Conservation (phyloP, 2,888 invertebrate species). For the Aspidapion aeneum region DNA sequence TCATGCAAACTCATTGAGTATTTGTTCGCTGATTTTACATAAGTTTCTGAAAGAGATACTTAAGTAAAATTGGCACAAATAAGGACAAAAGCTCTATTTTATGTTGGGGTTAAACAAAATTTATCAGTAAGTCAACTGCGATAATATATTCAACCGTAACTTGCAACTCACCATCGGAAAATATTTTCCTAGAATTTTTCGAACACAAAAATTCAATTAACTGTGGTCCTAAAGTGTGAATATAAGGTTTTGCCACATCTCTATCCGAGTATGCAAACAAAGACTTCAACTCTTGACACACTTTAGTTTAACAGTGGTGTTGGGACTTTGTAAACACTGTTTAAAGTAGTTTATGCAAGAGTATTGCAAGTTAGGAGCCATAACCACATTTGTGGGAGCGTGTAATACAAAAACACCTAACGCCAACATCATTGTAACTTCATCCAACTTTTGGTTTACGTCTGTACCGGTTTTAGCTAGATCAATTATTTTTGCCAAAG, state of each 20-base stretch:
- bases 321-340: conserved; percentile 70
- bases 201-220: conserved; percentile 72
- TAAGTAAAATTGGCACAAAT: conserved; percentile 86
- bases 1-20: conserved; percentile 77
- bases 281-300: conserved; percentile 76
- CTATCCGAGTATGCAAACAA: conserved; percentile 71
- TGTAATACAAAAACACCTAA: conserved; percentile 86
- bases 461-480: conserved; percentile 79
- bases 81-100: conserved; percentile 81
- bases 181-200: conserved; percentile 57
- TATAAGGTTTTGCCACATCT: conserved; percentile 71
- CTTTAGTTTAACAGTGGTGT: conserved; percentile 64
- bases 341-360: conserved; percentile 91
- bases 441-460: conserved; percentile 70
- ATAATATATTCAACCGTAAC: conserved; percentile 70
- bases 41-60: conserved; percentile 72
- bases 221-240: conserved; percentile 76
- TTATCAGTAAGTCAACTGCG: conserved; percentile 71
- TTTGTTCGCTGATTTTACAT: conserved; percentile 57
- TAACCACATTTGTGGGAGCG: conserved; percentile 72
- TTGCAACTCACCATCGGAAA: conserved; percentile 63
- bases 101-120: conserved; percentile 70
- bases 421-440: conserved; percentile 81
- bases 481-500: conserved; percentile 86
- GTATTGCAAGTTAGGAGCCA: conserved; percentile 79